These are phyloP conservation scores for Neosilurus mollespiculum DNA, from an alignment of 2,797 vertebrate genomes.

Conservation along the genomic window DNA sequence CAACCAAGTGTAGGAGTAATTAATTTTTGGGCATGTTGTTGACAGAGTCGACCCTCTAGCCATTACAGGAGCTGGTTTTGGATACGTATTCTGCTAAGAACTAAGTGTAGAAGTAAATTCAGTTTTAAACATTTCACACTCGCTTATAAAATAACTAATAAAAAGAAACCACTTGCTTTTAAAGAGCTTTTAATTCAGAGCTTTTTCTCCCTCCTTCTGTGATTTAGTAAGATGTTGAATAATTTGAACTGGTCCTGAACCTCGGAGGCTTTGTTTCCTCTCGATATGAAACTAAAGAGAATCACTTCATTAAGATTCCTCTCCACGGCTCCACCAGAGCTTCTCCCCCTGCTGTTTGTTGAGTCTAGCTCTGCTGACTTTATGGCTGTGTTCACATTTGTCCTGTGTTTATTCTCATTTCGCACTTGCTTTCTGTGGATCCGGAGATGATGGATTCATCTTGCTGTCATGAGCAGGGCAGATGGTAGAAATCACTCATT, in stretches of 20 bases:
- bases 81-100: neutral
- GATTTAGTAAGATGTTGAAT: constrained; percentile 14
- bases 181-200: neutral
- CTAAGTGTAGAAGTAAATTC: neutral
- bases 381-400: constrained; percentile 65
- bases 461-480: constrained; percentile 43
- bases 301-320: constrained; percentile 63
- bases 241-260: constrained; percentile 40
- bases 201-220: neutral
- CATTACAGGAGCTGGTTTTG: constrained; percentile 10
- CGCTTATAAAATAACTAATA: neutral
- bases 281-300: constrained; percentile 49
- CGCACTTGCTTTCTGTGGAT: constrained; percentile 60
- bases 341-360: constrained; percentile 59
- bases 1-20: constrained; percentile 1
- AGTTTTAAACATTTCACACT: neutral
- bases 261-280: constrained; percentile 29
- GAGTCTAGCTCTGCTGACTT: constrained; percentile 59
- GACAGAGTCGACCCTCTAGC: neutral
- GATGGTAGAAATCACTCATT: neutral
- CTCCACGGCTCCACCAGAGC: constrained; percentile 47
- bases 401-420: constrained; percentile 46
- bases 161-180: neutral
- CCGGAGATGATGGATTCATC: constrained; percentile 64
- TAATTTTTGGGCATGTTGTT: constrained; percentile 9